Evolutionary conservation across 1,140 invertebrate genomes (phyloP).

Genomic region (Cyclargus thomasi): DNA sequence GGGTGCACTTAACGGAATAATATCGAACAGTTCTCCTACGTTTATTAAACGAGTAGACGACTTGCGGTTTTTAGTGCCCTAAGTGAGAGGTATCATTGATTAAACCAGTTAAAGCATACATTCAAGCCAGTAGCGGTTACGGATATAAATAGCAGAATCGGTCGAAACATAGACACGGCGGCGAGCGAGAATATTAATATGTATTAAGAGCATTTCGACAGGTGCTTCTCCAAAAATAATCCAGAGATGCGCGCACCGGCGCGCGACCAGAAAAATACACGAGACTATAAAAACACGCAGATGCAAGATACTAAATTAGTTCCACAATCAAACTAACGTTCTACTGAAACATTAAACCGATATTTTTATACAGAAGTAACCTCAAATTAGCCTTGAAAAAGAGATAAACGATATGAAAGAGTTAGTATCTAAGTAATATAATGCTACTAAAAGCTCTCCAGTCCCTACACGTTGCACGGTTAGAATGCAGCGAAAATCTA

Average conservation of each 20-base stretch:
- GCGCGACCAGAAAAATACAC: constrained; percentile 28
- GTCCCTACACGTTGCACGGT: no score
- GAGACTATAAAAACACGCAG: constrained; percentile 21
- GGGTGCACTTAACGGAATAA: not conserved
- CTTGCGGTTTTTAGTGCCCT: no score
- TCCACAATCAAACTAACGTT: not conserved
- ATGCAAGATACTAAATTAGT: not conserved
- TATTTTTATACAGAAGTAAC: not conserved
- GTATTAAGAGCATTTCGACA: constrained; percentile 24
- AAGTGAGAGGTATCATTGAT: not conserved
- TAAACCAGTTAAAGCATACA: not conserved
- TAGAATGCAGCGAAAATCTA: no score
- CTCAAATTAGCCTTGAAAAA: no score
- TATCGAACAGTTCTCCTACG: no score
- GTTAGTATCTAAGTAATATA: no score
- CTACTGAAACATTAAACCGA: not conserved
- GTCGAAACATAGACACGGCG: constrained; percentile 7
- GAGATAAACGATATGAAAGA: no score
- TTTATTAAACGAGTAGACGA: no score
- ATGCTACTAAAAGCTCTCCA: no score
- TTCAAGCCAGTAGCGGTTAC: not conserved
- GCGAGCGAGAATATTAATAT: constrained; percentile 2
- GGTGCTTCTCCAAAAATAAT: constrained; percentile 39
- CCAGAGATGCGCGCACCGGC: constrained; percentile 16
- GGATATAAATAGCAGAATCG: constrained; percentile 8